Conservation (phyloP, 2,888 invertebrate genomes). For the Terebella lapidaria region DNA sequence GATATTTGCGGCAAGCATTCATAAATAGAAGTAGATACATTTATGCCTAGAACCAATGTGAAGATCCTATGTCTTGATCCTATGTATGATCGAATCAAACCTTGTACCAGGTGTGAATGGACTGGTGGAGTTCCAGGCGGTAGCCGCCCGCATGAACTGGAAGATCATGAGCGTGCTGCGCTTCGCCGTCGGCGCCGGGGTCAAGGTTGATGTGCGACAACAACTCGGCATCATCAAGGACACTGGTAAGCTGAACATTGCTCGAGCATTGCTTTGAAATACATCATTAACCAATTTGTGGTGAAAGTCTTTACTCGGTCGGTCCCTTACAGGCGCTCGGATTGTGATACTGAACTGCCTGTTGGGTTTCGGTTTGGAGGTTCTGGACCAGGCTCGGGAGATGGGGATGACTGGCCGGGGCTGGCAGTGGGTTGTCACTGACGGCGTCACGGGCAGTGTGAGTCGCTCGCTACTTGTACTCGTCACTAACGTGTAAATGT, state of each 20-base stretch:
- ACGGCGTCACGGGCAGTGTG: slow-evolving; percentile 8
- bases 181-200: not conserved
- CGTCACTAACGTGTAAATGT: no score
- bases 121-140: slow-evolving; percentile 8
- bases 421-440: slow-evolving; percentile 17
- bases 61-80: no score
- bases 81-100: no score
- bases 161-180: slow-evolving; percentile 8
- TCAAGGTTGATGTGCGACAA: not conserved
- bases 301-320: no score
- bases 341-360: slow-evolving; percentile 15
- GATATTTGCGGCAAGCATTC: no score
- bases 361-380: not conserved
- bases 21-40: no score
- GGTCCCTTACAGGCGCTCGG: slow-evolving; percentile 11
- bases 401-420: slow-evolving; percentile 15
- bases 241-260: slow-evolving; percentile 10
- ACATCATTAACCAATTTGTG: no score
- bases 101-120: slow-evolving; percentile 13
- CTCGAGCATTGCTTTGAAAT: no score
- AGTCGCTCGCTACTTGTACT: no score
- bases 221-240: slow-evolving; percentile 7
- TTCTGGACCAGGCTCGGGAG: slow-evolving; percentile 9
- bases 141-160: slow-evolving; percentile 12
- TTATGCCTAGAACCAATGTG: no score